Conservation (phyloP, 1,140 invertebrate genomes). For the Luehdorfia chinensis region DNA sequence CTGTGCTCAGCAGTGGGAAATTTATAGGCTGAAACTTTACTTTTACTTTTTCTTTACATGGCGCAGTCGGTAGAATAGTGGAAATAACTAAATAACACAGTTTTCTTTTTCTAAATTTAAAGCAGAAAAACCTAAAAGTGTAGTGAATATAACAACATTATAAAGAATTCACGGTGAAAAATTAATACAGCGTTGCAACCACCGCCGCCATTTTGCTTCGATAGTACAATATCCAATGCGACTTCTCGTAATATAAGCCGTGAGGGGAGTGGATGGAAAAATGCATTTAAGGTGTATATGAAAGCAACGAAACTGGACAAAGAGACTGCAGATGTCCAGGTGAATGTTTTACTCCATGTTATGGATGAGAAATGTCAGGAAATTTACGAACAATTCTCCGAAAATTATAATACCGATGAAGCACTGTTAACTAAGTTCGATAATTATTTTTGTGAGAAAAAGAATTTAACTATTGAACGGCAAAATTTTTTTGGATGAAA, state of each 20-base stretch:
- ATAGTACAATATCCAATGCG: conserved; percentile 1
- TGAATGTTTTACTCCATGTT: conserved; percentile 28
- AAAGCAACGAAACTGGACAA: conserved; percentile 23
- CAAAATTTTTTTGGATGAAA: conserved; percentile 32
- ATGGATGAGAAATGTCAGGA: no score
- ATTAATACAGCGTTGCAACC: not conserved
- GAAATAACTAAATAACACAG: no score
- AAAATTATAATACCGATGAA: no score
- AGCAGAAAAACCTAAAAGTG: no score
- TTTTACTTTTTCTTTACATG: no score
- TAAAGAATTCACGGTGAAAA: no score
- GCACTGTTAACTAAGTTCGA: no score
- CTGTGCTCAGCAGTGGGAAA: no score
- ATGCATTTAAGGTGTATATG: conserved; percentile 24
- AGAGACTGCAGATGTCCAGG: conserved; percentile 23
- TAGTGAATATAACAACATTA: no score
- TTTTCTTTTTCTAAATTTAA: no score
- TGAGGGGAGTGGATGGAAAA: conserved; percentile 27
- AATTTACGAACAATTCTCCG: conserved; percentile 28
- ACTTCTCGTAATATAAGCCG: conserved; percentile 1
- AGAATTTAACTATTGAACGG: conserved; percentile 29
- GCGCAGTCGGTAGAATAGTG: no score
- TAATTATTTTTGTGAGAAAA: conserved; percentile 26
- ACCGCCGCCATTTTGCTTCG: conserved; percentile 1
- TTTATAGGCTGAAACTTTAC: no score